Base-by-base conservation (phyloP, 2,888 invertebrate species). In the Brachycybe producta region DNA sequence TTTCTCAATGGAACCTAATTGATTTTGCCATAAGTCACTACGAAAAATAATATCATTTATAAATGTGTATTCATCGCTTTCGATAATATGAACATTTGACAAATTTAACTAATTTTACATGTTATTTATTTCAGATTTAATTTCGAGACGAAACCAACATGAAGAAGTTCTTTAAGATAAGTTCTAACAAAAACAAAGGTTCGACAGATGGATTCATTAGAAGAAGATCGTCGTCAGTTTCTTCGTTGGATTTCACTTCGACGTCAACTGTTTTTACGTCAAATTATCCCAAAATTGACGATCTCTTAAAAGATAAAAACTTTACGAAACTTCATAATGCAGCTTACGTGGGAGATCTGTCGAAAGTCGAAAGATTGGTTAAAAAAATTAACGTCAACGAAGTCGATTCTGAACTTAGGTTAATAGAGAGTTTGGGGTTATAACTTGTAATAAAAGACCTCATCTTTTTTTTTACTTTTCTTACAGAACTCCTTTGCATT, bases 401-500 rank as follows among this genome's bases (percentile, higher is more conserved):
- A 28, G 44, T 44, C 13, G 44, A 44, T 19, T 32, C 34, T 3
- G 32, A 28, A 32, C 34, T 5, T 32, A 28, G 44, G 44, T 44
- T 32, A 11, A 41, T 40, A n/a, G 23, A n/a, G n/a, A 5, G 1
- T 23, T 8, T 7, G 7, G 15, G 19, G 2, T 41, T 2, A 39
- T 13, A 2, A 23, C 32, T 39, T 39, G 2, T 7, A 19, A 13
- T 5, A 17, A 8, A 3, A 26, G 23, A 2, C 23, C n/a, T 42
- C 27, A 24, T 36, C 24, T 36, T 47, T 21, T n/a, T 2, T 32
- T 24, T 23, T 47, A 36, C 24, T 47, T 7, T 38, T 8, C 8
- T 21, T 38, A 32, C 21, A 52, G 52, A 26, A 38, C 52, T 21
- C 52, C 52, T 2, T 21, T 52, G 7, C 52, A 52, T 43, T 38